Conservation (phyloP, 1,140 invertebrate species). For the Cryptotermes secundus region DNA sequence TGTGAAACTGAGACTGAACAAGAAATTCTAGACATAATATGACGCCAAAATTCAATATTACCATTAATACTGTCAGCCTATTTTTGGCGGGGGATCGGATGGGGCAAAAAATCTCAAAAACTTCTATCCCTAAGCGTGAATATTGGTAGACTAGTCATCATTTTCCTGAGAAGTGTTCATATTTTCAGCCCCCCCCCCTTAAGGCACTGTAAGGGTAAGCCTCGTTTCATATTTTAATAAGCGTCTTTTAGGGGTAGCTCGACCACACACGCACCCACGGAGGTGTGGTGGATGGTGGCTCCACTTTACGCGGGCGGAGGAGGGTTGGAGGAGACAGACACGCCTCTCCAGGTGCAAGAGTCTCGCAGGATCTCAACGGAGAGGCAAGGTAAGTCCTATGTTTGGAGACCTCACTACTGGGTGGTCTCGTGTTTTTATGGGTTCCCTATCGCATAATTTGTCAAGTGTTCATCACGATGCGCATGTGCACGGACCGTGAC, state of each 20-base stretch:
- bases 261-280: background rate
- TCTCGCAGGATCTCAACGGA: background rate
- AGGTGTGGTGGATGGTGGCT: background rate
- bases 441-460: background rate
- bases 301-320: background rate
- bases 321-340: background rate
- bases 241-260: background rate
- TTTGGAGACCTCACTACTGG: background rate
- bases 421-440: background rate
- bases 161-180: background rate
- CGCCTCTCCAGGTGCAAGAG: background rate
- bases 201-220: background rate
- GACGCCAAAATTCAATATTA: no score
- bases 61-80: no score
- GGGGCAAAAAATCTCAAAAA: background rate
- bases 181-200: background rate
- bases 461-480: background rate
- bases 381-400: background rate
- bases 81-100: background rate
- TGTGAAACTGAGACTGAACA: no score
- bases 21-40: no score
- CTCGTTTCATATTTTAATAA: conserved; percentile 8
- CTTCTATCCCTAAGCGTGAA: background rate
- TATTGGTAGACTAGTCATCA: background rate
- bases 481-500: background rate